phyloP scores from a whole-genome alignment of 1,140 invertebrate genomes.

The Zaprionus taronus region DNA sequence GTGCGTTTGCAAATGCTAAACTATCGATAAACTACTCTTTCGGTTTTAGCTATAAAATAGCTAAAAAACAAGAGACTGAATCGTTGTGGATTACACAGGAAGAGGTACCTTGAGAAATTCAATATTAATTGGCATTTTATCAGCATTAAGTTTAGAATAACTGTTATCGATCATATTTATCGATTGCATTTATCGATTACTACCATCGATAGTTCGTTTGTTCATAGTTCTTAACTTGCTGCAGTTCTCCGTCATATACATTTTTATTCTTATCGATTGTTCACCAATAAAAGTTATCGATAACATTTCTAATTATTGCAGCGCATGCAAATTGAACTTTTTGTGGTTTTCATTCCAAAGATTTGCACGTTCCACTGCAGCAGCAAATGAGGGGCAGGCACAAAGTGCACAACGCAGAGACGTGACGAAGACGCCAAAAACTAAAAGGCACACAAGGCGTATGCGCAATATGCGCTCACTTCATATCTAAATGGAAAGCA shows the following conservation, averaged over 20 bases:
- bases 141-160: not conserved
- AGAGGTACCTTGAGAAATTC: no score
- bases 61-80: not conserved
- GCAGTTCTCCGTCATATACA: not conserved
- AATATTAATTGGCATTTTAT: not conserved
- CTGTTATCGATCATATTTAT: not conserved
- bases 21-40: not conserved
- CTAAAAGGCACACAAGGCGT: constrained; percentile 57
- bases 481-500: constrained; percentile 35
- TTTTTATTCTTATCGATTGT: not conserved
- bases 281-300: not conserved
- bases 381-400: constrained; percentile 42
- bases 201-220: not conserved
- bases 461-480: constrained; percentile 57
- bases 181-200: not conserved
- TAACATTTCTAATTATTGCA: not conserved
- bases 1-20: not conserved
- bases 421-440: constrained; percentile 26
- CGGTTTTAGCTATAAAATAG: not conserved
- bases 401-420: constrained; percentile 69
- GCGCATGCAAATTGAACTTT: not conserved
- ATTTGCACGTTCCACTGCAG: constrained; percentile 45
- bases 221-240: no score
- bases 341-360: constrained; percentile 21
- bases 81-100: no score